These are phyloP conservation scores for Caenorhabditis wallacei DNA, from an alignment of 2,888 invertebrate genomes.

Conservation along the genomic window DNA sequence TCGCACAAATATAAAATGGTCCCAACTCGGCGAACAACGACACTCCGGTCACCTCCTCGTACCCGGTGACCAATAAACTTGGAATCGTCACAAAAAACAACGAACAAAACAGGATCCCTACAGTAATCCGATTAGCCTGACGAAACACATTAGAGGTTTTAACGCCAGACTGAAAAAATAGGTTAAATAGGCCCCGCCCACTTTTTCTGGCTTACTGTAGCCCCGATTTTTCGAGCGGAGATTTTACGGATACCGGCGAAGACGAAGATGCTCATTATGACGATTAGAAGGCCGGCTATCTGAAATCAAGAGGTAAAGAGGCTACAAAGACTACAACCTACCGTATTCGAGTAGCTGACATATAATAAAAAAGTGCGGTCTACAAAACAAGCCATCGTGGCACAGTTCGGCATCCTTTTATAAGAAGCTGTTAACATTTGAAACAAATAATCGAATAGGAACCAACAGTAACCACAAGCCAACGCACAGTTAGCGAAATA, in stretches of 20 bases:
- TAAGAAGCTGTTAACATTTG: conserved; percentile 53
- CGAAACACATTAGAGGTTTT: conserved; percentile 52
- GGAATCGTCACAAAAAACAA: conserved; percentile 62
- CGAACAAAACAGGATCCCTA: conserved; percentile 59
- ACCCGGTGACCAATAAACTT: conserved; percentile 52
- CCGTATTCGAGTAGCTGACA: conserved; percentile 60
- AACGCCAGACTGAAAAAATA: conserved; percentile 20
- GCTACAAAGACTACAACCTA: conserved; percentile 1
- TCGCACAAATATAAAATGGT: conserved; percentile 62
- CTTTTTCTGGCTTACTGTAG: conserved; percentile 1
- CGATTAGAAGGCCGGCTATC: conserved; percentile 43
- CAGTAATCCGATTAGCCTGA: conserved; percentile 61
- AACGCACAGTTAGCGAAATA: conserved; percentile 43
- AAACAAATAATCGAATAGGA: conserved; percentile 51
- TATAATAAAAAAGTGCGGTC: conserved; percentile 44
- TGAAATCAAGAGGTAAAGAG: no score
- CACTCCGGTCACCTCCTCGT: conserved; percentile 58
- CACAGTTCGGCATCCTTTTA: conserved; percentile 50
- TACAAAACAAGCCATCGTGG: conserved; percentile 58
- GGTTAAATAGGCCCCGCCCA: not conserved
- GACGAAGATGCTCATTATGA: conserved; percentile 47
- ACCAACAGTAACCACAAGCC: conserved; percentile 42
- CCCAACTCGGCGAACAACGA: conserved; percentile 61
- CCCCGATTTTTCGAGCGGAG: conserved; percentile 27
- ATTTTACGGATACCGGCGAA: conserved; percentile 50